phyloP scores from a whole-genome alignment of 2,113 vertebrate genomes.

The Dipodomys spectabilis region DNA sequence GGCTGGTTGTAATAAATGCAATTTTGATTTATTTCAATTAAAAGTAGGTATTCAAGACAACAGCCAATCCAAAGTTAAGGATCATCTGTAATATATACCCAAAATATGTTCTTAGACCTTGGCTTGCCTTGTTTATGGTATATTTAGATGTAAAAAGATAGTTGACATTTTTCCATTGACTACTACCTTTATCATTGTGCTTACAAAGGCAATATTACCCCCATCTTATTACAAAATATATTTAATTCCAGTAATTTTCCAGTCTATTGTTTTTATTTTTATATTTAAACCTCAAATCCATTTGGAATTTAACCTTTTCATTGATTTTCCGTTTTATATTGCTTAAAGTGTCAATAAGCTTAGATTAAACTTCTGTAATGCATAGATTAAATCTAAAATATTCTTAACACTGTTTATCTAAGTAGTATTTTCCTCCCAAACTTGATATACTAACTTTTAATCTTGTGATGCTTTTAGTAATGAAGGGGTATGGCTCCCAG shows the following conservation, averaged over 20 bases:
- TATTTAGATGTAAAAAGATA: background rate
- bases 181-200: background rate
- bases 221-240: background rate
- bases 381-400: background rate
- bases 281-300: conserved; percentile 2
- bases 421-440: background rate
- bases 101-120: background rate
- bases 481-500: background rate
- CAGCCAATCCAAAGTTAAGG: background rate
- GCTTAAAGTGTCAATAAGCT: background rate
- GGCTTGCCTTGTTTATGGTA: background rate
- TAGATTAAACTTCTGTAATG: background rate
- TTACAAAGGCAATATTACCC: background rate
- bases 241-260: background rate
- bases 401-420: background rate
- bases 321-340: conserved; percentile 6
- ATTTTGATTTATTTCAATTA: background rate
- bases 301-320: conserved; percentile 47
- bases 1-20: background rate
- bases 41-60: background rate
- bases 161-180: background rate
- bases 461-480: background rate
- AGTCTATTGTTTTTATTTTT: background rate
- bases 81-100: background rate
- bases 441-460: background rate